Conservation (phyloP, 1,140 invertebrate species). For the Pectinophora gossypiella region DNA sequence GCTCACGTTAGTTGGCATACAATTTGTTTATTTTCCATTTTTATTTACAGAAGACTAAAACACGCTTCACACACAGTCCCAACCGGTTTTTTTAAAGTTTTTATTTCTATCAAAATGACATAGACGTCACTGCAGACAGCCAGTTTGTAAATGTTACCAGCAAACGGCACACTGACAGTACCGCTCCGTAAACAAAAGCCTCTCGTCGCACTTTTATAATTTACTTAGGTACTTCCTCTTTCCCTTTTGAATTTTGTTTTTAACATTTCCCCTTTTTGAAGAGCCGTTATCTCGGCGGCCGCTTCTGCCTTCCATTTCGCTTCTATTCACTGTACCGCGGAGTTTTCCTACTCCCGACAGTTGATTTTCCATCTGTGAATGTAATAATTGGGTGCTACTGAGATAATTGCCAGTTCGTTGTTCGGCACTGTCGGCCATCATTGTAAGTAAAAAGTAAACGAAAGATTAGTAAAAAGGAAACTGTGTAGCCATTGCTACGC, state of each 20-base stretch:
- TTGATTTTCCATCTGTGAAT: constrained; percentile 6
- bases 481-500: too few relatives aligned
- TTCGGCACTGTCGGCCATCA: background rate
- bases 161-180: constrained; percentile 35
- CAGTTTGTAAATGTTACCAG: constrained; percentile 20
- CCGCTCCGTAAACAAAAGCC: constrained; percentile 46
- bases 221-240: constrained; percentile 42
- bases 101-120: background rate
- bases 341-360: constrained; percentile 30
- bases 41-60: too few relatives aligned
- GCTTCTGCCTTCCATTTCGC: constrained; percentile 41
- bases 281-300: constrained; percentile 46
- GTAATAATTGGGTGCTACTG: background rate
- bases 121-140: constrained; percentile 7
- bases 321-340: constrained; percentile 36
- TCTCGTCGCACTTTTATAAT: constrained; percentile 46
- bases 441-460: too few relatives aligned
- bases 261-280: constrained; percentile 50
- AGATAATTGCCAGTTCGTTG: constrained; percentile 1
- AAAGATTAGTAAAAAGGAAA: too few relatives aligned
- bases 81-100: background rate
- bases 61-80: background rate
- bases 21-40: too few relatives aligned
- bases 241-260: constrained; percentile 60
- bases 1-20: too few relatives aligned